phyloP scores from a whole-genome alignment of 2,888 invertebrate species.

The Trichopria drosophilae region DNA sequence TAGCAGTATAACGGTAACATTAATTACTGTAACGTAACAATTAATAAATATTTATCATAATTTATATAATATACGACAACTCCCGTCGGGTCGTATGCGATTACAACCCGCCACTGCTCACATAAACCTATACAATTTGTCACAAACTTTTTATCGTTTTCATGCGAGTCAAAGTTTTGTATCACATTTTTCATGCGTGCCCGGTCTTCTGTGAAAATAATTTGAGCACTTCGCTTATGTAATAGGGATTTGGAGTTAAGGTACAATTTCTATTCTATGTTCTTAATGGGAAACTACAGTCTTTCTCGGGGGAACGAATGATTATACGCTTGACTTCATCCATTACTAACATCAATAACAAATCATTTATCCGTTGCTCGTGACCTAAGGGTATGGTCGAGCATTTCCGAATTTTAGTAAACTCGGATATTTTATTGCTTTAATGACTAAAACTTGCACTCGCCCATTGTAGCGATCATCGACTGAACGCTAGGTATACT shows the following conservation, averaged over 20 bases:
- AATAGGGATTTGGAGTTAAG: too few relatives aligned
- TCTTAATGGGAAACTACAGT: background rate
- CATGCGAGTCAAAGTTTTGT: conserved; percentile 19
- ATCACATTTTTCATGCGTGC: conserved; percentile 25
- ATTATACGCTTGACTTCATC: too few relatives aligned
- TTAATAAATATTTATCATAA: conserved; percentile 27
- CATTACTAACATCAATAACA: too few relatives aligned
- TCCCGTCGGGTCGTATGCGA: too few relatives aligned
- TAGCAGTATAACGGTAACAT: conserved; percentile 16
- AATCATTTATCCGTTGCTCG: conserved; percentile 1
- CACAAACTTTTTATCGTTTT: conserved; percentile 23
- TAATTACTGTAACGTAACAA: conserved; percentile 25
- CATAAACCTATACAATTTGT: conserved; percentile 20
- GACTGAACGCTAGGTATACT: conserved; percentile 31
- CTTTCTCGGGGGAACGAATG: conserved; percentile 4
- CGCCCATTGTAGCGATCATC: conserved; percentile 34
- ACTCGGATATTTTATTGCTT: conserved; percentile 23
- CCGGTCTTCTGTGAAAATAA: conserved; percentile 17
- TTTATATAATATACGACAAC: too few relatives aligned
- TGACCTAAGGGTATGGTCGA: too few relatives aligned
- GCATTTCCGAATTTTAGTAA: background rate
- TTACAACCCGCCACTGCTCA: conserved; percentile 14
- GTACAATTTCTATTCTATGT: too few relatives aligned
- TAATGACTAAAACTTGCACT: conserved; percentile 49
- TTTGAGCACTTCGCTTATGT: too few relatives aligned